Conservation (phyloP, 2,888 invertebrate species). For the Cabera pusaria region DNA sequence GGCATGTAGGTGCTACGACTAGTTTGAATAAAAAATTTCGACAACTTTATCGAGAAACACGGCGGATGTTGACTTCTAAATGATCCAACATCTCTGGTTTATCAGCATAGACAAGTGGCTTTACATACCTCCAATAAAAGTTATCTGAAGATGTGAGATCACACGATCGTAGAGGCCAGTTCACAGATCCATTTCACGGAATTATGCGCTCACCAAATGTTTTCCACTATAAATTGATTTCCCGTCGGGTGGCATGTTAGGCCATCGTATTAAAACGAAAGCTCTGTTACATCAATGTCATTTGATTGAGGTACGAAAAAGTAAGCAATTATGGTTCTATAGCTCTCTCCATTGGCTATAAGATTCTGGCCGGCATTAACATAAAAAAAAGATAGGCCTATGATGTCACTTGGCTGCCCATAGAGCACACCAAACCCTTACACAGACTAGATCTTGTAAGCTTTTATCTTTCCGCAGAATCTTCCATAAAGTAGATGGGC, state of each 20-base stretch:
- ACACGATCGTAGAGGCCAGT: conserved; percentile 29
- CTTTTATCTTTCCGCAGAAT: conserved; percentile 25
- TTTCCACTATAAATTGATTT: neutral
- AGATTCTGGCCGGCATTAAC: too few species aligned
- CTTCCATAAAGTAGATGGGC: conserved; percentile 32
- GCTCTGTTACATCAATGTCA: conserved; percentile 22
- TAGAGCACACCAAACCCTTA: too few species aligned
- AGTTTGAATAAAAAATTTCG: too few species aligned
- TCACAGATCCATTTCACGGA: conserved; percentile 31
- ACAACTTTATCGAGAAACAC: too few species aligned
- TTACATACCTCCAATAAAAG: neutral
- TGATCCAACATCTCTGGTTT: neutral
- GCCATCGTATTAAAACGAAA: neutral
- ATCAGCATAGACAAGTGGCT: neutral
- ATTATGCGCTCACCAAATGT: conserved; percentile 28
- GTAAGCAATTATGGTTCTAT: neutral
- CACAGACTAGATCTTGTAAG: conserved; percentile 18
- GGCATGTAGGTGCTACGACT: neutral
- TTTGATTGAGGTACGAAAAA: conserved; percentile 2
- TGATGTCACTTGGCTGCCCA: too few species aligned
- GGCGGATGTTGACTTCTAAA: too few species aligned
- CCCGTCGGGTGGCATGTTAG: neutral
- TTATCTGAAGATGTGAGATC: conserved; percentile 2
- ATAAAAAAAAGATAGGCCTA: too few species aligned
- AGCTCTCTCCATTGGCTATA: too few species aligned